Base-by-base conservation (phyloP, 2,888 invertebrate species). In the Rotaria sp. region DNA sequence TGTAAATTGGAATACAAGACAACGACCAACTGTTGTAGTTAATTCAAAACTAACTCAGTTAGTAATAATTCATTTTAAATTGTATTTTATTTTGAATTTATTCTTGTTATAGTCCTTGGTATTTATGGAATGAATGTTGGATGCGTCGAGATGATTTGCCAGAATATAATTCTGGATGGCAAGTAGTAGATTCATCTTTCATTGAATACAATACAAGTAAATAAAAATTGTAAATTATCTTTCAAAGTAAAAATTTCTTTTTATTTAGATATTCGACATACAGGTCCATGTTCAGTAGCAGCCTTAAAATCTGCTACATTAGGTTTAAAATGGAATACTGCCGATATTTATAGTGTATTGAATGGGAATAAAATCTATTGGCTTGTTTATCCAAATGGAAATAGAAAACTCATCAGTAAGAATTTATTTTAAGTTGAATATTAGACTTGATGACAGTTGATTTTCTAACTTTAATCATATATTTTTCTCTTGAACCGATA, bases 81-180 rank as follows among this genome's bases (percentile, higher is more conserved):
- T 57, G n/a, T 10, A n/a, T n/a, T 2, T 57, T 57, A 4, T 26
- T 59, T 8, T 2, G n/a, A n/a, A 30, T n/a, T 2, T 4, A 67
- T 67, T 21, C 21, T 30, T 18, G 8, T n/a, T 80, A 0, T 41
- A 84, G 55, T 11, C 30, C 55, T 21, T 55, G 24, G 24, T n/a
- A 84, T 38, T 24, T 55, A 52, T 84, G 84, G 84, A 84, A 84
- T 35, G 84, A 84, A 52, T 55, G 50, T 35, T 84, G 84, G 84
- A 11, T 84, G 21, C 38, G 45, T 0, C 38, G 84, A 52, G 52
- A 35, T 52, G 84, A 84, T 84, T 13, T 67, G 21, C 30, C 84
- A 1, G 21, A 10, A 21, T 3, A 15, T 24, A 7, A 35, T 0
- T 4, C 15, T 13, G 48, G 52, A 18, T 84, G 84, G 84, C 84